A percentile compares a stretch with the other conserved stretches of the same genome.
These are phyloP conservation scores for Microctonus brassicae DNA, from an alignment of 2,888 invertebrate species.

Conservation along the genomic window DNA sequence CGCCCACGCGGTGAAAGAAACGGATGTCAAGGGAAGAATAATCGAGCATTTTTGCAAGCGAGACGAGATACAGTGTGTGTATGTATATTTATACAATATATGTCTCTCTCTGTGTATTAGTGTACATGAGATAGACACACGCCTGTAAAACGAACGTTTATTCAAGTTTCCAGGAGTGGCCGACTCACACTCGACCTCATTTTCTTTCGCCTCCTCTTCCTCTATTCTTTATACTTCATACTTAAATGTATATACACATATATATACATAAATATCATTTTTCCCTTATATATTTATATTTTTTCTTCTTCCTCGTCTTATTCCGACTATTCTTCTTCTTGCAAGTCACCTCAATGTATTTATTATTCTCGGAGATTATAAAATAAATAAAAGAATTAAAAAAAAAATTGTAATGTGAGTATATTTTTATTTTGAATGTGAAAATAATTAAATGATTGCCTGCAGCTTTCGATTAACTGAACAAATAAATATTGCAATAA, in stretches of 20 bases:
- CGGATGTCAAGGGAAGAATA: slow-evolving; percentile 33
- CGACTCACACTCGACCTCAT: slow-evolving; percentile 45
- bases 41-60: slow-evolving; percentile 36
- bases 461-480: slow-evolving; percentile 26
- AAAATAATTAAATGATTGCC: not conserved
- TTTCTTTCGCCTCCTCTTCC: slow-evolving; percentile 31
- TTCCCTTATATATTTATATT: not conserved
- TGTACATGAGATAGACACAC: slow-evolving; percentile 23
- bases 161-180: slow-evolving; percentile 45
- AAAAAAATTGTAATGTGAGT: not conserved
- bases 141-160: slow-evolving; percentile 39
- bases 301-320: not conserved
- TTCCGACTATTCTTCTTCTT: not conserved
- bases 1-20: slow-evolving; percentile 22
- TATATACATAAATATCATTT: not conserved
- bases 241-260: not conserved
- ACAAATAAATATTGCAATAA: slow-evolving; percentile 29
- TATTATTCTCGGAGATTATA: not conserved
- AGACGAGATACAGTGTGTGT: slow-evolving; percentile 14
- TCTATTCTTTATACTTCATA: slow-evolving; percentile 16
- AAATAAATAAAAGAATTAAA: slow-evolving; percentile 4
- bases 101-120: too few species aligned
- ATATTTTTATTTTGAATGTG: not conserved
- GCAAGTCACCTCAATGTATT: not conserved
- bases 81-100: too few species aligned